These are phyloP conservation scores for Coregonus clupeaformis DNA, from an alignment of 2,113 vertebrate species.

Conservation along the genomic window DNA sequence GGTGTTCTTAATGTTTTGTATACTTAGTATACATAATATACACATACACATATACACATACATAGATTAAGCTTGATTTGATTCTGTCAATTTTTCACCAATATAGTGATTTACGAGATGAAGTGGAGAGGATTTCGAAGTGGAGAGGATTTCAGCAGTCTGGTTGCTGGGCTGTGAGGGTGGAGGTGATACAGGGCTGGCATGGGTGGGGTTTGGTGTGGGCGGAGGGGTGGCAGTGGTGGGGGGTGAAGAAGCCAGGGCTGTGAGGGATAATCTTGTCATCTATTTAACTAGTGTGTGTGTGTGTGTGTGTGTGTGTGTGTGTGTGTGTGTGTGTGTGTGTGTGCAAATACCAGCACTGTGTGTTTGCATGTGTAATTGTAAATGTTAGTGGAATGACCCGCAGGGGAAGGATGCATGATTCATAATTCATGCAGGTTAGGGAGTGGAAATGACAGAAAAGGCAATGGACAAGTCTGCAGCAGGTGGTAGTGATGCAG, in stretches of 20 bases:
- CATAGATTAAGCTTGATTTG: too few relatives aligned
- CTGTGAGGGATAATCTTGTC: background rate
- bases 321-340: background rate
- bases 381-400: background rate
- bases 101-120: too few relatives aligned
- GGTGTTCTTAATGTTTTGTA: too few relatives aligned
- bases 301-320: background rate
- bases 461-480: background rate
- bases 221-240: too few relatives aligned
- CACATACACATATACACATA: too few relatives aligned
- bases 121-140: too few relatives aligned
- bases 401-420: background rate
- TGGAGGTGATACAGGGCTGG: too few relatives aligned
- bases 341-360: background rate
- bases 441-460: background rate
- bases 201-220: background rate
- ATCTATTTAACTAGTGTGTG: background rate
- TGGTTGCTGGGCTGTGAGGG: too few relatives aligned
- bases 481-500: background rate
- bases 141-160: too few relatives aligned
- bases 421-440: background rate
- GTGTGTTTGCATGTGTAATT: too few relatives aligned
- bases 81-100: too few relatives aligned
- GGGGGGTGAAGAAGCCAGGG: background rate
- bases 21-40: too few relatives aligned